These are phyloP conservation scores for Balanococcus diminutus DNA, from an alignment of 2,888 invertebrate species.

Conservation along the genomic window DNA sequence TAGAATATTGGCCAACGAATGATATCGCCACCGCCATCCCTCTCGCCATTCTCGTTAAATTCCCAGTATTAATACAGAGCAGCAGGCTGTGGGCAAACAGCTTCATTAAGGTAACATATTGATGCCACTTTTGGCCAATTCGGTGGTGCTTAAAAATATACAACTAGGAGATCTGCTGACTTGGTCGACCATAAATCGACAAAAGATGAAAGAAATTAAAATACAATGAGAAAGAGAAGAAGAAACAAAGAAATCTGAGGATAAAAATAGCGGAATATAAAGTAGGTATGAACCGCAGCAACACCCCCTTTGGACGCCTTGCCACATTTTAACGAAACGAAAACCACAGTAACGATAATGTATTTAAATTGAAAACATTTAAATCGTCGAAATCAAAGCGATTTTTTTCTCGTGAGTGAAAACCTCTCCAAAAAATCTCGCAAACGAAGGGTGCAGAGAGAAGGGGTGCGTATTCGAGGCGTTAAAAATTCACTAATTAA, in stretches of 20 bases:
- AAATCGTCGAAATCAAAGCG: constrained; percentile 14
- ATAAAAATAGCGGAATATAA: not conserved
- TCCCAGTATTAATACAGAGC: not conserved
- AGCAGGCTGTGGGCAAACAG: not conserved
- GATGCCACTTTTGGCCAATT: not conserved
- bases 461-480: not conserved
- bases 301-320: not conserved
- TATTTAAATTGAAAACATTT: constrained; percentile 32
- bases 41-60: not conserved
- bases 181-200: too few species aligned
- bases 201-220: not conserved
- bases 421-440: not conserved
- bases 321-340: not conserved
- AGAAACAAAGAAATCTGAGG: not conserved
- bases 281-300: not conserved
- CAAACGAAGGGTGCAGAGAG: not conserved
- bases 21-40: not conserved
- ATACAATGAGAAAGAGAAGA: not conserved
- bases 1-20: constrained; percentile 12
- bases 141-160: not conserved
- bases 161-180: too few species aligned
- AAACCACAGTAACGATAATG: not conserved
- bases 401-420: not conserved
- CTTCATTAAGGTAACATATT: constrained; percentile 18
- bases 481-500: constrained; percentile 22